Evolutionary conservation across 2,888 invertebrate species (phyloP), one percentile per base, ranked within the genome.

Genomic region (Erpobdella octoculata): DNA sequence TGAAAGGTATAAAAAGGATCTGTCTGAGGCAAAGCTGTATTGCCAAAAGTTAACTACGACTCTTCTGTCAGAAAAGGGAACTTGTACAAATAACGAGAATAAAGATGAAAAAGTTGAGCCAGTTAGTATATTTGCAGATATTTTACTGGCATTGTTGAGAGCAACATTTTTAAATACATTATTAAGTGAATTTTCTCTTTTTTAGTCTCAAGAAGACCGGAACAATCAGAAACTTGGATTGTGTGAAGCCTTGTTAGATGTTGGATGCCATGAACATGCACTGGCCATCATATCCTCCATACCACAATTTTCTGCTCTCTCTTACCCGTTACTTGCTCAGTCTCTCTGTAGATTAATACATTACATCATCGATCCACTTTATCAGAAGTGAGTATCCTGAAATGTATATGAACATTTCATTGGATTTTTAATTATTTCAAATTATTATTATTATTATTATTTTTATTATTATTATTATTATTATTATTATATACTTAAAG

Each of bases 211-310:
- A 33, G 33, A 58, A 15, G 21, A 33, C n/a, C 33, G 36, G 8
- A 41, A 80, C 74, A 97, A 98, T 85, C 96, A 98, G 84, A 97
- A 97, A 84, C 88, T 95, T 78, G 92, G 93, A 35, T 86, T 98
- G 33, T 90, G 92, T 78, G 92, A 93, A 81, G 93, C 94, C 0
- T 84, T 96, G 65, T 82, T 97, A 9, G 88, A 88, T 75, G 88
- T 93, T 76, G 94, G 92, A 0, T 93, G 92, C 78, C 97, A 96
- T 96, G 87, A 88, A 25, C 90, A 90, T 79, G 93, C 93, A 2
- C 87, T 89, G 74, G 86, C 87, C 76, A 86, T 98, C 72, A 88
- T 92, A 36, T 89, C 89, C 77, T 87, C 90, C 71, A 85, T 97
- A 74, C 97, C 97, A 0, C 83, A 83, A 25, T 88, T 89, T 82